phyloP scores from a whole-genome alignment of 2,113 vertebrate genomes.

The Sinocyclocheilus anshuiensis region DNA sequence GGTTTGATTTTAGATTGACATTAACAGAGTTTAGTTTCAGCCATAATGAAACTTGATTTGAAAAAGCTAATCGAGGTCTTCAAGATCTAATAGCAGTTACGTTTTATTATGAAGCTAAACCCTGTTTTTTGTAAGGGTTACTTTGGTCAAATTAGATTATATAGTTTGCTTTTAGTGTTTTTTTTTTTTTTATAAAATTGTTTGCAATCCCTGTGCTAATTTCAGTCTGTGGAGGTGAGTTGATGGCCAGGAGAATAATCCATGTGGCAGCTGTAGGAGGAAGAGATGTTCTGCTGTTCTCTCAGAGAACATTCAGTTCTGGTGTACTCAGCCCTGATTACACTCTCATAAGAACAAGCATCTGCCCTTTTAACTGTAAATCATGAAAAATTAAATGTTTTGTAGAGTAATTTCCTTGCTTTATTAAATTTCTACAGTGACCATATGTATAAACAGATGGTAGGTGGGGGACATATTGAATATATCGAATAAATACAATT shows the following conservation, averaged over 20 bases:
- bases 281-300: background rate
- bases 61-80: background rate
- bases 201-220: slow-evolving; percentile 9
- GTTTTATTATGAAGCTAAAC: background rate
- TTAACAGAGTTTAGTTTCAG: background rate
- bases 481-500: too few species aligned
- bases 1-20: background rate
- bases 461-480: background rate
- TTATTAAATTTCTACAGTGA: background rate
- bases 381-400: background rate
- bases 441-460: background rate
- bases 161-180: background rate
- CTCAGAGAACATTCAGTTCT: slow-evolving; percentile 20
- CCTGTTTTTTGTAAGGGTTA: background rate
- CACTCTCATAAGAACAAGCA: background rate
- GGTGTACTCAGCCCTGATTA: background rate
- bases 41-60: background rate
- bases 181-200: background rate
- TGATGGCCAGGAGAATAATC: slow-evolving; percentile 25
- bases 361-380: background rate
- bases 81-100: background rate
- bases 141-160: background rate
- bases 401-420: background rate
- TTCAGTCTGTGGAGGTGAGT: background rate
- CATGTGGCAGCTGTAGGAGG: slow-evolving; percentile 16